A percentile compares a stretch with the other conserved stretches of the same genome.
Conservation (phyloP, 2,797 vertebrate species). For the Halcyon smyrnensis region DNA sequence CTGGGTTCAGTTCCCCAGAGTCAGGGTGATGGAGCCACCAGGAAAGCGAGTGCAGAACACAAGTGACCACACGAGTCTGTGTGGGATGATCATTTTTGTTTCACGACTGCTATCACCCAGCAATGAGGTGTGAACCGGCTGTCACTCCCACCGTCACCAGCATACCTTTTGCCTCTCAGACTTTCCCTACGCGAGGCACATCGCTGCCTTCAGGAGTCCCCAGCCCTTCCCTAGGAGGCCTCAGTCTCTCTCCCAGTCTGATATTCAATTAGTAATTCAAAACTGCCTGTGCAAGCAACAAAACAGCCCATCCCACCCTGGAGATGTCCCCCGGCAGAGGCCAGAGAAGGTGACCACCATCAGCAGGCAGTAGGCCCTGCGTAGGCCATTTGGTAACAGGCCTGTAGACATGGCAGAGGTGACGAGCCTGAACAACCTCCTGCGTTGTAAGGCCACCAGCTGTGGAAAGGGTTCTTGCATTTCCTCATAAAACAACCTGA, state of each 20-base stretch:
- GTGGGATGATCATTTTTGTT: neutral
- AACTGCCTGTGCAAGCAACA: neutral
- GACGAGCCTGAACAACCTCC: neutral
- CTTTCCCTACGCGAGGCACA: neutral
- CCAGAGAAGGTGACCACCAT: neutral
- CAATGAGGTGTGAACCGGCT: neutral
- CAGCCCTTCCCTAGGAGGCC: neutral
- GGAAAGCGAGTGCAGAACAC: neutral
- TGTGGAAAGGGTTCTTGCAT: neutral
- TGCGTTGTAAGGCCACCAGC: neutral
- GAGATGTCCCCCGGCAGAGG: accelerated
- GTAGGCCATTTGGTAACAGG: neutral
- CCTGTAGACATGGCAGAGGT: neutral
- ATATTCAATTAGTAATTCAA: neutral
- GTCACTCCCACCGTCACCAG: neutral
- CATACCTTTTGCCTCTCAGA: neutral
- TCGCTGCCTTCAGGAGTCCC: neutral
- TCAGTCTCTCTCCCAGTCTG: neutral
- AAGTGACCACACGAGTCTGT: accelerated
- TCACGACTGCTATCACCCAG: neutral
- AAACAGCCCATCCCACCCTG: neutral
- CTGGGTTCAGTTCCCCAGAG: neutral
- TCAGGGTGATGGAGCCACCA: neutral
- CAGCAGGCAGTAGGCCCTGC: neutral
- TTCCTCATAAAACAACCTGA: neutral